phyloP scores from a whole-genome alignment of 2,797 vertebrate genomes.

The Myotis daubentonii region DNA sequence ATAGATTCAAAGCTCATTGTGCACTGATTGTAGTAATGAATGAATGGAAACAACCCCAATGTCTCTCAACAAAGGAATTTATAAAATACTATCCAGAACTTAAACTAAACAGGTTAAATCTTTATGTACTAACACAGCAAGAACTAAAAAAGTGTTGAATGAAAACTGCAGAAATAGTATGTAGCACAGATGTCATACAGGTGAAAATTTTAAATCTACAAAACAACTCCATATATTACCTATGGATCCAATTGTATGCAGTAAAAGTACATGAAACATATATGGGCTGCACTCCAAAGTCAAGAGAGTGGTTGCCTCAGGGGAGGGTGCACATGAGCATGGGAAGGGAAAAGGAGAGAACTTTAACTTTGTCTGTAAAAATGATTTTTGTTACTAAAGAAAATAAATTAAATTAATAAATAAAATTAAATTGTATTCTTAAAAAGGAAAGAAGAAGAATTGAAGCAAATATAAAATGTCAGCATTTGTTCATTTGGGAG shows the following conservation, averaged over 20 bases:
- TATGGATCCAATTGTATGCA: neutral
- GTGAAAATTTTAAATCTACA: neutral
- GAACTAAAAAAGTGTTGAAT: neutral
- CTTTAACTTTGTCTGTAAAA: neutral
- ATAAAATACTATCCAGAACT: neutral
- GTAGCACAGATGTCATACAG: neutral
- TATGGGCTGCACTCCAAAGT: neutral
- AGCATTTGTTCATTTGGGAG: neutral
- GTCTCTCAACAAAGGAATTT: neutral
- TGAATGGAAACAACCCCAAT: neutral
- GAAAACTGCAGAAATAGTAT: neutral
- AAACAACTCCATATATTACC: neutral
- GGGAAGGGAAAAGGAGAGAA: neutral
- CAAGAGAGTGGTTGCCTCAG: neutral
- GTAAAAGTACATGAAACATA: neutral
- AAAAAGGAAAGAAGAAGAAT: neutral
- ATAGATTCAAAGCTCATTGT: neutral
- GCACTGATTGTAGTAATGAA: neutral
- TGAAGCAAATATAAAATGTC: slow-evolving; percentile 16
- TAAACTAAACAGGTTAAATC: neutral
- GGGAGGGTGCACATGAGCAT: neutral
- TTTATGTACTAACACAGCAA: neutral
- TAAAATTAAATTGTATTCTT: neutral
- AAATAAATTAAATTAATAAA: neutral
- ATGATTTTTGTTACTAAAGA: neutral